These are phyloP conservation scores for Sesamia inferens DNA, from an alignment of 2,888 invertebrate genomes.

Conservation along the genomic window DNA sequence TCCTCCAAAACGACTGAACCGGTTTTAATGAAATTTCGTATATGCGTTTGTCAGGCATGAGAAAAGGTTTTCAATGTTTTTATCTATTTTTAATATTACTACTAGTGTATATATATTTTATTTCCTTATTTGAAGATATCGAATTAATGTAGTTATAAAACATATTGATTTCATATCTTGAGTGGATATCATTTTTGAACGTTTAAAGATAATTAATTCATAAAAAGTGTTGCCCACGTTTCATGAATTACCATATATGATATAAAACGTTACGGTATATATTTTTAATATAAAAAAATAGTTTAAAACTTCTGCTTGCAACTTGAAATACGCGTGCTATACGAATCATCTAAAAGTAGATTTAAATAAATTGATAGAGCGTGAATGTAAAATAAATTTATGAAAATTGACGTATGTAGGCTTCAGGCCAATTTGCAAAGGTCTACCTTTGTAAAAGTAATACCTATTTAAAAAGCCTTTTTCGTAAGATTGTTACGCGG, in stretches of 20 bases:
- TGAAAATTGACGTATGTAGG: conserved; percentile 6
- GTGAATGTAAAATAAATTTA: neutral
- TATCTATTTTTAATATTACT: no score
- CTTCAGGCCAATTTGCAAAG: conserved; percentile 19
- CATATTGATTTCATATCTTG: neutral
- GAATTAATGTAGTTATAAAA: neutral
- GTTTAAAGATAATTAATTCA: neutral
- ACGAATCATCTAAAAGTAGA: neutral
- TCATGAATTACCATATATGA: neutral
- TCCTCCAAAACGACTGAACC: no score
- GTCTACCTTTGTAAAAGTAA: conserved; percentile 10
- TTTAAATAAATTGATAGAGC: neutral
- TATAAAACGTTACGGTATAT: neutral
- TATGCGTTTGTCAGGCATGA: no score
- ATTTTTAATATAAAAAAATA: neutral
- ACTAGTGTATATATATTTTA: neutral
- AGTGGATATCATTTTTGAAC: neutral
- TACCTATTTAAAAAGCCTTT: conserved; percentile 15
- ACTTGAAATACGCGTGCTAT: neutral
- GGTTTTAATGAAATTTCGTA: no score
- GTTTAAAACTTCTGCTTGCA: neutral
- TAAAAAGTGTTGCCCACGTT: neutral
- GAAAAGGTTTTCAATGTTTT: no score
- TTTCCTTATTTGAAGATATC: conserved; percentile 17
- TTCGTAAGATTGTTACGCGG: conserved; percentile 4